phyloP scores from a whole-genome alignment of 2,888 invertebrate species.

The Bombylius major region DNA sequence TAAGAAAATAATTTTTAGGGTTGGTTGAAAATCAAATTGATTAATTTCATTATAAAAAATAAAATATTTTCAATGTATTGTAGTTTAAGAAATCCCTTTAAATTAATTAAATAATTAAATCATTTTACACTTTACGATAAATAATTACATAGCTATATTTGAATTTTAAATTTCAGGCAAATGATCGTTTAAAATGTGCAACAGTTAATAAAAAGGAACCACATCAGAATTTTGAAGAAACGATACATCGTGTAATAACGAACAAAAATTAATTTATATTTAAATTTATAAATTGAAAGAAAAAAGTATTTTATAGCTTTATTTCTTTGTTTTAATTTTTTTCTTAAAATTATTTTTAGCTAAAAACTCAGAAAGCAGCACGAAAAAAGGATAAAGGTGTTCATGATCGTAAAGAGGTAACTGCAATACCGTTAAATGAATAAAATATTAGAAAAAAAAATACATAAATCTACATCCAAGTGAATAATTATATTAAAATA shows the following conservation, averaged over 20 bases:
- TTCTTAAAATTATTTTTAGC: constrained; percentile 19
- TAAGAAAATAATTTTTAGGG: no score
- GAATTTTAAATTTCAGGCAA: constrained; percentile 20
- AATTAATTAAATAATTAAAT: no score
- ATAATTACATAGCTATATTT: no score
- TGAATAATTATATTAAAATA: background rate
- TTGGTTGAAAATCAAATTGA: no score
- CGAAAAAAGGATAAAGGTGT: constrained; percentile 29
- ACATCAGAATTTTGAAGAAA: constrained; percentile 36
- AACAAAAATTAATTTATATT: background rate
- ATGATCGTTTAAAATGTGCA: constrained; percentile 31
- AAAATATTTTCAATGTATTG: no score
- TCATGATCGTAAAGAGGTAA: constrained; percentile 22
- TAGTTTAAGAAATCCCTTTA: no score
- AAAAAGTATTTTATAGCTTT: constrained; percentile 1
- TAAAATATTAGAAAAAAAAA: background rate
- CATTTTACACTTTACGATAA: no score
- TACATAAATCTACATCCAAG: background rate
- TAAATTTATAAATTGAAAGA: background rate
- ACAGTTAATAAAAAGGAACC: constrained; percentile 33
- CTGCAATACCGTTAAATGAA: constrained; percentile 4
- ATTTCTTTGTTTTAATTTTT: background rate
- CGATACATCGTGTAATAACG: constrained; percentile 34
- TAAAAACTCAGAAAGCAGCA: constrained; percentile 35
- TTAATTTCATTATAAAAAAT: no score